Evolutionary conservation across 2,113 vertebrate species (phyloP).

Genomic region (Colius striatus): DNA sequence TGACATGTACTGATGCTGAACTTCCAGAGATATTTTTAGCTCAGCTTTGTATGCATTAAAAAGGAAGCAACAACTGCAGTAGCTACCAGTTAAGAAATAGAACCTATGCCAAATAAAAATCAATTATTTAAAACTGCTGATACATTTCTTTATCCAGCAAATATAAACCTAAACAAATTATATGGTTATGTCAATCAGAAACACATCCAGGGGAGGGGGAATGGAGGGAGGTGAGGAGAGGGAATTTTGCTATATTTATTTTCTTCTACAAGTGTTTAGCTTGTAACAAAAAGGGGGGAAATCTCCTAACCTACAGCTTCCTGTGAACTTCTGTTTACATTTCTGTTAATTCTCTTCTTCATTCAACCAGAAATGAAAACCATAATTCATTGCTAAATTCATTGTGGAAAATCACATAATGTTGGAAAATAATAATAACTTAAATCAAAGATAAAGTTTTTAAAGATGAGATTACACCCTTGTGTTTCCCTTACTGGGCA

Average conservation of each 20-base stretch:
- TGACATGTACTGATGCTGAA: not conserved
- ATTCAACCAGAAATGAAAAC: slow-evolving; percentile 35
- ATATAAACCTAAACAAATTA: not conserved
- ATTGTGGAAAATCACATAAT: slow-evolving; percentile 49
- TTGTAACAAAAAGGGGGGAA: not conserved
- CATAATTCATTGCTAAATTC: slow-evolving; percentile 41
- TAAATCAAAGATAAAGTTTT: slow-evolving; percentile 68
- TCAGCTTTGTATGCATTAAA: not conserved
- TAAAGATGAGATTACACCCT: slow-evolving; percentile 54
- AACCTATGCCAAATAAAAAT: slow-evolving; percentile 23
- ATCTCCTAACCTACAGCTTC: slow-evolving; percentile 20
- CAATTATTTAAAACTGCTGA: slow-evolving; percentile 1
- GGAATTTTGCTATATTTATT: not conserved
- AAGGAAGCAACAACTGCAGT: not conserved
- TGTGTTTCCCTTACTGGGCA: slow-evolving; percentile 64
- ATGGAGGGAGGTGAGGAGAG: not conserved
- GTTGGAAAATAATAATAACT: slow-evolving; percentile 57
- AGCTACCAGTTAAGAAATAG: not conserved
- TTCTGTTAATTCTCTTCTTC: slow-evolving; percentile 33
- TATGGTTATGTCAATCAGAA: not conserved
- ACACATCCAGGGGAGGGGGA: rapidly evolving
- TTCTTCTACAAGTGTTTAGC: not conserved
- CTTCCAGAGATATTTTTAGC: slow-evolving; percentile 13
- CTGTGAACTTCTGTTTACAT: not conserved
- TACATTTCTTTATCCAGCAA: not conserved